These are phyloP conservation scores for Archips xylosteana DNA, from an alignment of 2,888 invertebrate genomes.

Conservation along the genomic window DNA sequence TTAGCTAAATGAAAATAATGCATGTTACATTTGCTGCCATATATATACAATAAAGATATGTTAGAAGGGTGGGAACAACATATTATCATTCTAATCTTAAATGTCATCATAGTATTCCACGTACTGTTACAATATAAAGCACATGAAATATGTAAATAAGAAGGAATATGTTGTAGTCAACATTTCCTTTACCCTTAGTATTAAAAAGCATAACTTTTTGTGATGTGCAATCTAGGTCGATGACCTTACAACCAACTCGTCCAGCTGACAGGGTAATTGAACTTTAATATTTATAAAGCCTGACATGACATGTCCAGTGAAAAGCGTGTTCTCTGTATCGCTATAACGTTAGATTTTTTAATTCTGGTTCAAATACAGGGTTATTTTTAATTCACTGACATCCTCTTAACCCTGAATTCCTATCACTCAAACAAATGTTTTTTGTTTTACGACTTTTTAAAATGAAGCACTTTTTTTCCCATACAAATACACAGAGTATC, in stretches of 20 bases:
- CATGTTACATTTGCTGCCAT: not conserved
- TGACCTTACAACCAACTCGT: constrained; percentile 11
- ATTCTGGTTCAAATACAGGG: no score
- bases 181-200: not conserved
- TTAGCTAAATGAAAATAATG: not conserved
- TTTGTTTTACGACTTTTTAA: no score
- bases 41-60: not conserved
- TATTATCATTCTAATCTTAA: no score
- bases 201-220: not conserved
- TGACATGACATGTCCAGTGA: not conserved
- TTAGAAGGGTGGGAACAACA: not conserved
- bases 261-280: constrained; percentile 47
- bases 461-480: no score
- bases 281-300: constrained; percentile 25
- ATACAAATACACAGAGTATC: no score
- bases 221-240: constrained; percentile 4
- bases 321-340: not conserved
- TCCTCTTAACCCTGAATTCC: no score
- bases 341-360: not conserved
- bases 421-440: no score
- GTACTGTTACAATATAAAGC: not conserved
- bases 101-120: not conserved
- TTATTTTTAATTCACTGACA: no score
- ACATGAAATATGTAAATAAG: not conserved
- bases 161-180: not conserved